Evolutionary conservation across 1,140 invertebrate genomes (phyloP).

Genomic region (Meloidogyne hapla): DNA sequence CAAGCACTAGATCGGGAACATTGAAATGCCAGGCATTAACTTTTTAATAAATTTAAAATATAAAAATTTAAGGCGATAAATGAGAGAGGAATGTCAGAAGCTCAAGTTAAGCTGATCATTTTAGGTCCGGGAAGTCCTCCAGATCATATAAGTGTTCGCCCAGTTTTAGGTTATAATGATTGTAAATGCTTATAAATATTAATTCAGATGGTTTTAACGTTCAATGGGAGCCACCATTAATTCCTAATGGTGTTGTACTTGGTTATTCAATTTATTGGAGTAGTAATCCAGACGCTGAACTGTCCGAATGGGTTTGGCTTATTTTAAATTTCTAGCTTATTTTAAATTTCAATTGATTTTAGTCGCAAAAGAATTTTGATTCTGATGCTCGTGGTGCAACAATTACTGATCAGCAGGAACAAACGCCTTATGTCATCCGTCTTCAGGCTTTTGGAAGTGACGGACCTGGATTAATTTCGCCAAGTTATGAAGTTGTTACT

Average conservation of each 20-base stretch:
- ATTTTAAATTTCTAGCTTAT: background rate
- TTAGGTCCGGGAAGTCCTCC: conserved; percentile 58
- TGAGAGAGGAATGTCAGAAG: conserved; percentile 55
- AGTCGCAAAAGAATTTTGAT: conserved; percentile 46
- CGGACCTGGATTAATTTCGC: conserved; percentile 63
- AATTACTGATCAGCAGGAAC: conserved; percentile 57
- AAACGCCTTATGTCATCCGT: conserved; percentile 59
- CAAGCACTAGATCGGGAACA: conserved; percentile 55
- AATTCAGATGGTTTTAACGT: conserved; percentile 48
- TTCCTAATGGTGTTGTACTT: conserved; percentile 54
- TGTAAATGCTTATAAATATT: background rate
- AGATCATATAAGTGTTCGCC: conserved; percentile 46
- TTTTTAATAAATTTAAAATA: background rate
- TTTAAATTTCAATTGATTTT: background rate
- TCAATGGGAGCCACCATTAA: conserved; percentile 55
- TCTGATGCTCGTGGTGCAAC: conserved; percentile 48
- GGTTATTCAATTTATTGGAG: conserved; percentile 62
- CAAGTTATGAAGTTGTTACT: conserved; percentile 62
- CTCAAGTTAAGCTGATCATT: conserved; percentile 55
- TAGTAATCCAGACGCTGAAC: conserved; percentile 56
- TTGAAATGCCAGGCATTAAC: conserved; percentile 47
- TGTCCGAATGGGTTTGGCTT: conserved; percentile 49
- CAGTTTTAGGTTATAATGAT: conserved; percentile 31
- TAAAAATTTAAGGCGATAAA: conserved; percentile 49
- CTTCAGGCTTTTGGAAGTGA: conserved; percentile 59